Evolutionary conservation across 2,113 vertebrate genomes (phyloP), one percentile per base, ranked within the genome.

Genomic region (Cryptoleucopteryx plumbea): DNA sequence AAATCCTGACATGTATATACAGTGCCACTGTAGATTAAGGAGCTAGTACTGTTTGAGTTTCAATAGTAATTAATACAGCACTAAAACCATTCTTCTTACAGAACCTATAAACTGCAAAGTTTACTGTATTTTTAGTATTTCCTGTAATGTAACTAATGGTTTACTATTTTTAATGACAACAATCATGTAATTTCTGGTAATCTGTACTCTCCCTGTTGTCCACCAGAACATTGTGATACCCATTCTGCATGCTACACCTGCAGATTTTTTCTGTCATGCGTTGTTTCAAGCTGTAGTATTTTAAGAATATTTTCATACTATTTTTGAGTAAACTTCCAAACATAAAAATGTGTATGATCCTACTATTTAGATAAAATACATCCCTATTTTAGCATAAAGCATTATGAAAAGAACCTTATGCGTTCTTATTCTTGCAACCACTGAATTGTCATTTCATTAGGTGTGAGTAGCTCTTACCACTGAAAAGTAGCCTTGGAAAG

Each of bases 261-360:
- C 96, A 90, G 82, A 50, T 55, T 72, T 63, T 88, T 92, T 91
- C 62, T 95, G 53, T 94, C 77, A n/a, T 79, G 65, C 8, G 0
- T 81, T 95, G 56, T 95, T 89, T 95, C 53, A 75, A 92, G 36
- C 52, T 95, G 72, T 84, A 85, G 75, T 92, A 82, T 82, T 95
- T 93, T 88, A 83, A 87, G 58, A 88, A 75, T 91, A 92, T 88
- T 94, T 94, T 86, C 50, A 23, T 94, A 92, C 67, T 89, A 45
- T 42, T 96, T 97, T 91, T 91, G 65, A 90, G 94, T 97, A 88
- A 96, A 94, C 29, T 94, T 96, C 70, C 63, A 72, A 78, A 61
- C 63, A 38, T 65, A 78, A 88, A 82, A 67, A 56, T 22, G 52
- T 94, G 53, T 96, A 50, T 0, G 2, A 59, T 83, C 40, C 56